Evolutionary conservation across 2,113 vertebrate species (phyloP), one percentile per base, ranked within the genome.

Genomic region (Aegithalos caudatus): DNA sequence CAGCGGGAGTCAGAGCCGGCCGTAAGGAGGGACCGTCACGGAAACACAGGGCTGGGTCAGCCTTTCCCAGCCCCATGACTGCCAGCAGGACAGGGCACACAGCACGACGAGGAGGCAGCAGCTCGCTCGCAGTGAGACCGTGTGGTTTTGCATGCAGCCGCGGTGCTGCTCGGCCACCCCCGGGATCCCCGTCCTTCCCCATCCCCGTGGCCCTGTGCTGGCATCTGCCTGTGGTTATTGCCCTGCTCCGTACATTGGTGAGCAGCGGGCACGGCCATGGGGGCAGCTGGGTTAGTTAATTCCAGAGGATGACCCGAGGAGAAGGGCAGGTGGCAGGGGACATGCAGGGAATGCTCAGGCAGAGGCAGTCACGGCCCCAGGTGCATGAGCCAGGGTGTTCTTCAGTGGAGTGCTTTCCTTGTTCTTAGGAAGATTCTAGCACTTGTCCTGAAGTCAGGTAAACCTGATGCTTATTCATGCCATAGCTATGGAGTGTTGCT

Each of bases 41-140:
- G 22, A 45, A 56, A 3, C 14, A 1, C 14, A 0, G 4, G 3
- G 0, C 44, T 0, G 54, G 44, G 5, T 6, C 27, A 5, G 44
- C 64, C 53, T 24, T 6, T 4, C 27, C 21, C 86, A 28, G 38
- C 29, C 33, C 71, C 38, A 0, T 0, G 78, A 28, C 31, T 31
- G 37, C 56, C 25, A 0, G 16, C 21, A 35, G 25, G 3, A 31
- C 21, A 1, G 7, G 42, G 42, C 11, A 7, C 22, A 0, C 27
- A 22, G 57, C 67, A 6, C 13, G 62, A 6, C 4, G 1, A 10
- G 40, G 66, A 28, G 51, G 44, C 67, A 13, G 77, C 62, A 38
- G 45, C 37, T 7, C 15, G 5, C 42, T 20, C 7, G 24, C 10
- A 23, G 9, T 0, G 20, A 50, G 29, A 25, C 66, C 5, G 27